Conservation (phyloP, 2,797 vertebrate genomes). For the Darevskia nairensis region DNA sequence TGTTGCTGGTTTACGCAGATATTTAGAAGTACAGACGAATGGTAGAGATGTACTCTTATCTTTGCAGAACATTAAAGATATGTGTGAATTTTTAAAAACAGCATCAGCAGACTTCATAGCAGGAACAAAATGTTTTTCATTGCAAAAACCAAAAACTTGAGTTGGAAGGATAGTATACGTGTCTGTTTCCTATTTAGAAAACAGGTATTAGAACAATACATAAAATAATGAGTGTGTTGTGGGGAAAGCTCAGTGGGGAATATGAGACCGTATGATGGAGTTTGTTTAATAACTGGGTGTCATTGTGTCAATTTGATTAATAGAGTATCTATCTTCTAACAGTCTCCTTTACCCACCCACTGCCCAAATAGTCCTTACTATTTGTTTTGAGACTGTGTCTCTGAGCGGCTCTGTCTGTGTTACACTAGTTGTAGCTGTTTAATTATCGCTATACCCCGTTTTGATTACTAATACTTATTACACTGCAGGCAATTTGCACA, state of each 20-base stretch:
- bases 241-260: conserved; percentile 59
- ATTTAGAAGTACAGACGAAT: conserved; percentile 49
- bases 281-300: conserved; percentile 35
- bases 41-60: conserved; percentile 43
- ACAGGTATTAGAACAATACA: conserved; percentile 58
- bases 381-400: conserved; percentile 53
- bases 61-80: conserved; percentile 40
- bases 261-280: conserved; percentile 55
- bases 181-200: conserved; percentile 70
- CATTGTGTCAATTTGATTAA: conserved; percentile 56
- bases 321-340: conserved; percentile 52
- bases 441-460: conserved; percentile 23
- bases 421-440: conserved; percentile 53
- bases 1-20: conserved; percentile 70
- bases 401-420: conserved; percentile 57
- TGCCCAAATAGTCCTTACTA: background rate
- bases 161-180: conserved; percentile 73
- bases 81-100: conserved; percentile 28
- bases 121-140: conserved; percentile 50
- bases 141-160: conserved; percentile 62
- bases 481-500: conserved; percentile 53
- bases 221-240: conserved; percentile 70
- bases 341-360: background rate
- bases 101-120: conserved; percentile 50
- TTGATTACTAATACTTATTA: conserved; percentile 62